Percentiles rank a stretch among this genome's conserved stretches.
Conservation (phyloP, 1,140 invertebrate genomes). For the Ruditapes philippinarum region DNA sequence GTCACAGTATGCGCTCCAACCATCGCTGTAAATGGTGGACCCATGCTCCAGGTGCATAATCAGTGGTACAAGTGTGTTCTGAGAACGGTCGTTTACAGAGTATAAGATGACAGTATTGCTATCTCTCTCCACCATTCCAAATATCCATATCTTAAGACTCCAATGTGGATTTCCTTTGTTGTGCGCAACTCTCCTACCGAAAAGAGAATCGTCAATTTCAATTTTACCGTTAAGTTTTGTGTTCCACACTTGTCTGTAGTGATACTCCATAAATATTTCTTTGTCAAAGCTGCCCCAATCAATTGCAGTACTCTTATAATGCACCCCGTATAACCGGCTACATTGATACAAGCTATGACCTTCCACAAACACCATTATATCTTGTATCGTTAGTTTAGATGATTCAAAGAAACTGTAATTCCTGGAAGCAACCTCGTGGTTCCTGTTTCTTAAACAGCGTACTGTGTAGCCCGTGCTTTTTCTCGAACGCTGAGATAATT, state of each 20-base stretch:
- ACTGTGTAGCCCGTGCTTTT: not conserved
- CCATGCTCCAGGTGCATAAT: not conserved
- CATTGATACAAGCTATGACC: not conserved
- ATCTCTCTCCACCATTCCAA: conserved; percentile 6
- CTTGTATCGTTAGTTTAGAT: not conserved
- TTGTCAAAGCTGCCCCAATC: not conserved
- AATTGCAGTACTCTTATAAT: not conserved
- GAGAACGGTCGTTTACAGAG: not conserved
- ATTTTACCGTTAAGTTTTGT: not conserved
- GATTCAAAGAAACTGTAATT: not conserved
- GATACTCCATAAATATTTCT: not conserved
- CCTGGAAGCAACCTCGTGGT: not conserved
- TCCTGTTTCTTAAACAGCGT: not conserved
- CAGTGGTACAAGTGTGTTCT: not conserved
- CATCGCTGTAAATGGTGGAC: not conserved
- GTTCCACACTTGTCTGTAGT: not conserved
- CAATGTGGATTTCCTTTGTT: not conserved
- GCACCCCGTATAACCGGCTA: not conserved
- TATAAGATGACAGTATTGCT: not conserved
- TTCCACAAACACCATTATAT: not conserved
- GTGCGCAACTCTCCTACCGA: not conserved
- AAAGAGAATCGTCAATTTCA: not conserved
- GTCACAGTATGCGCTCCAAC: not conserved
- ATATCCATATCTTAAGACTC: not conserved
- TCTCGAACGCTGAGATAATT: not conserved